These are phyloP conservation scores for Ennomos fuscantarius DNA, from an alignment of 2,888 invertebrate species.

Conservation along the genomic window DNA sequence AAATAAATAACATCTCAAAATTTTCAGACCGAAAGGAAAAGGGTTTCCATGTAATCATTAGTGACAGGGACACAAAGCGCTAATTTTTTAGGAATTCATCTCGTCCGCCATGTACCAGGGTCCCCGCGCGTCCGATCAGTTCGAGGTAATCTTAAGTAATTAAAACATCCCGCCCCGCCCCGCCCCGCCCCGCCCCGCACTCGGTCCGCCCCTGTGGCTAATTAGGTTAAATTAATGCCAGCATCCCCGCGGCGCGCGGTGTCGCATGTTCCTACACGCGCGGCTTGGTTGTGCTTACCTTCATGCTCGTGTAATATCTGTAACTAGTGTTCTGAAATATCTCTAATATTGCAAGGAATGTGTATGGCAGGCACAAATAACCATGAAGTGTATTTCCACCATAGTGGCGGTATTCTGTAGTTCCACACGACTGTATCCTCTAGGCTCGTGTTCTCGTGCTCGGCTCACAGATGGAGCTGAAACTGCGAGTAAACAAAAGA, in stretches of 20 bases:
- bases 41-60: background rate
- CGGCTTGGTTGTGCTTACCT: background rate
- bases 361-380: too few relatives aligned
- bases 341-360: too few relatives aligned
- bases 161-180: background rate
- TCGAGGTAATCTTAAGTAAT: conserved; percentile 1
- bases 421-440: too few relatives aligned
- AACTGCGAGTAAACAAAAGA: conserved; percentile 1
- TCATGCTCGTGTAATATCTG: too few relatives aligned
- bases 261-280: background rate
- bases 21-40: too few relatives aligned
- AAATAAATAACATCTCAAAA: too few relatives aligned
- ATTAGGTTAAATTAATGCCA: conserved; percentile 11
- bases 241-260: conserved; percentile 1
- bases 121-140: conserved; percentile 2
- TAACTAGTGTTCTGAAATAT: too few relatives aligned
- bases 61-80: conserved; percentile 1
- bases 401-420: too few relatives aligned
- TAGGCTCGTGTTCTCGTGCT: background rate
- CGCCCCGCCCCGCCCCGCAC: too few relatives aligned
- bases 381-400: too few relatives aligned
- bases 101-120: background rate
- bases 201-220: background rate
- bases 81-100: conserved; percentile 7
- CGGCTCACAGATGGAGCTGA: background rate